Evolutionary conservation across 1,140 invertebrate genomes (phyloP), one percentile per base, ranked within the genome.

Genomic region (Amyelois transitella): DNA sequence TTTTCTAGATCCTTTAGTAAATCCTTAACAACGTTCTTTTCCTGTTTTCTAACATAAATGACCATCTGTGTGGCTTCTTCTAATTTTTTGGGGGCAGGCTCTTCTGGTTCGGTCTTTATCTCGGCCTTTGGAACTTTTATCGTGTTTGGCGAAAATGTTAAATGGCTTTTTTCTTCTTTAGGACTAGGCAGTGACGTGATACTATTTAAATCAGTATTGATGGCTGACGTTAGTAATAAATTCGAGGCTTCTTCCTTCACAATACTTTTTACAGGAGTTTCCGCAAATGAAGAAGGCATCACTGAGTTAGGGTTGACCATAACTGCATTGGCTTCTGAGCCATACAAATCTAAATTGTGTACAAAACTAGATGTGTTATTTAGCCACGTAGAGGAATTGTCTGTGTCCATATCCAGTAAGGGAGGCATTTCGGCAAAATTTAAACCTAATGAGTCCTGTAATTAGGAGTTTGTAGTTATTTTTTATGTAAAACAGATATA

Each of bases 221-320:
- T 75, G 20, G 71, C 78, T n/a, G 87, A 88, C 43, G 86, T 89
- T 32, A 89, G 71, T 43, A 89, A 65, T 44, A 88, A 57, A 62
- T 88, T 86, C 6, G 87, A 88, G 0, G 86, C 81, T 55, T 89
- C 86, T 62, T 89, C 86, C 62, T 89, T 88, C 4, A 88, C 84
- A 20, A 84, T 75, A 55, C 64, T 87, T 63, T 89, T 89, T 6
- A 77, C 69, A 10, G 88, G 87, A 6, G 90, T 88, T 59, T 91
- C 89, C 0, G 91, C 91, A 75, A 93, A 91, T 43, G 92, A 90
- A 0, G 90, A 82, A 10, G 92, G 91, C 88, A 92, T 93, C 4
- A 93, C 91, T 20, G 93, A 93, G 66, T 94, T 95, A 0, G 94
- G 94, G 83, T 95, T 94, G 1, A 96, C 94, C 91, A 94, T 94